Evolutionary conservation across 2,797 vertebrate genomes (phyloP).

Genomic region (Alcedo atthis): DNA sequence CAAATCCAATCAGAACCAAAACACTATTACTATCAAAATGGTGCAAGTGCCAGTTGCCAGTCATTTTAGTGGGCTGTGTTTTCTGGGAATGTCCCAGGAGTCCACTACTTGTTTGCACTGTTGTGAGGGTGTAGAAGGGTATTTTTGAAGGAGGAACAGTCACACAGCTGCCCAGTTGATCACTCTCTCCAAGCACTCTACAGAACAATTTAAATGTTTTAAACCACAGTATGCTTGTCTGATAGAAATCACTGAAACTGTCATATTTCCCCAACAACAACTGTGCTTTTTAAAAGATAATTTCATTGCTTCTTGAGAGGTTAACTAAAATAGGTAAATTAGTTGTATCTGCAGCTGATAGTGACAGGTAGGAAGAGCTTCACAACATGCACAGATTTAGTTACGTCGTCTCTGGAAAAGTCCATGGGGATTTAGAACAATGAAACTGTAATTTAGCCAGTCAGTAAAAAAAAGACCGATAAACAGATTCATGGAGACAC

Average conservation of each 20-base stretch:
- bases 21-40: neutral
- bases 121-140: neutral
- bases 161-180: neutral
- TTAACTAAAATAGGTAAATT: constrained; percentile 41
- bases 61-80: neutral
- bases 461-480: constrained; percentile 44
- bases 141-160: neutral
- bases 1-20: neutral
- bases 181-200: neutral
- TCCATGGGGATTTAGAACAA: constrained; percentile 43
- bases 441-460: constrained; percentile 62
- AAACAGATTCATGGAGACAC: constrained; percentile 59
- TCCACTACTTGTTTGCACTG: rapidly evolving
- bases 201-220: neutral
- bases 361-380: constrained; percentile 19
- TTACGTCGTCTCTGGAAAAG: constrained; percentile 39
- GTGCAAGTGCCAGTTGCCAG: neutral
- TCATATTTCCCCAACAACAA: neutral
- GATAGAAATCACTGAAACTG: neutral
- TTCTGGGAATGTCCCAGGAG: neutral
- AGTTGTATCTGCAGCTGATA: constrained; percentile 19
- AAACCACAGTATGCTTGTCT: neutral
- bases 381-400: constrained; percentile 34
- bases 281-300: neutral
- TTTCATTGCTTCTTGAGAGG: neutral